A percentile compares a stretch with the other conserved stretches of the same genome.
phyloP scores from a whole-genome alignment of 2,888 invertebrate species.

The Pandemis corylana region DNA sequence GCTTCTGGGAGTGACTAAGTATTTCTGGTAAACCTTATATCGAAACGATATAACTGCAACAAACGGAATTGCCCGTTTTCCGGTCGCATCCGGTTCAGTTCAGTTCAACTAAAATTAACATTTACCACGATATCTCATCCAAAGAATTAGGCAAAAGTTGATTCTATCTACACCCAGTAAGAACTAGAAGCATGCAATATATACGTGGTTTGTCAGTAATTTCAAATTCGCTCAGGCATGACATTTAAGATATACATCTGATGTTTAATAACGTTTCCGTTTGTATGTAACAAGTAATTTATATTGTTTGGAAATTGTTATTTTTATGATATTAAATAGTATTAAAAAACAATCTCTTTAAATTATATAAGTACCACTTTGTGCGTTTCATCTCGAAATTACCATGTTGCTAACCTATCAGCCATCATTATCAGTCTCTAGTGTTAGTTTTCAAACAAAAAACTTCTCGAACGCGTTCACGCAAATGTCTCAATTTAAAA shows the following conservation, averaged over 20 bases:
- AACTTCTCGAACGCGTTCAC: no score
- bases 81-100: constrained; percentile 6
- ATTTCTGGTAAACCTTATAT: background rate
- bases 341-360: background rate
- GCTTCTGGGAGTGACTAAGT: background rate
- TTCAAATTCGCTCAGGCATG: constrained; percentile 1
- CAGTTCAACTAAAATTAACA: constrained; percentile 19
- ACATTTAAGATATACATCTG: constrained; percentile 9
- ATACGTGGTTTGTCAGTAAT: background rate
- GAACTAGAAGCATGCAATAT: background rate
- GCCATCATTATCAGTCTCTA: no score
- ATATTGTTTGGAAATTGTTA: background rate
- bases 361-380: background rate
- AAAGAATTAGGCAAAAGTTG: background rate
- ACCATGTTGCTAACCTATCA: no score
- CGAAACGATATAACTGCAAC: constrained; percentile 11
- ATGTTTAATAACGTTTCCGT: constrained; percentile 6
- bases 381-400: background rate
- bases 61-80: background rate
- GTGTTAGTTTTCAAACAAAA: no score
- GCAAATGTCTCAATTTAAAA: no score
- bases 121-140: background rate
- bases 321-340: background rate
- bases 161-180: background rate
- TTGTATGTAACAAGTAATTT: background rate